Percentiles rank a stretch among this genome's conserved stretches.
phyloP scores from a whole-genome alignment of 2,888 invertebrate species.

The Notodonta dromedarius region DNA sequence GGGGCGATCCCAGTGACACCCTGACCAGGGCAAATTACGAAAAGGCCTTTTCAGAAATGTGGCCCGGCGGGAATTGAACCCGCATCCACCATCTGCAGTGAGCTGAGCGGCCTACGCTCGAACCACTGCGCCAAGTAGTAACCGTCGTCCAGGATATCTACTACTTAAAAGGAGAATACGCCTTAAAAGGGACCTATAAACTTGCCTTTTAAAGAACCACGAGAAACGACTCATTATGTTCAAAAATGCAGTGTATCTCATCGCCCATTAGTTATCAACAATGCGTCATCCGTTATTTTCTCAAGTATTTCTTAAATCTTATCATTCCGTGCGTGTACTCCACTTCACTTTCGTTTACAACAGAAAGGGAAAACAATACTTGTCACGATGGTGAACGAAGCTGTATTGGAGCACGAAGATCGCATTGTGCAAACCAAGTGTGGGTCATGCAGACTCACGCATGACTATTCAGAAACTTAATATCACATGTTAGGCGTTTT shows the following conservation, averaged over 20 bases:
- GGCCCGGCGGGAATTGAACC: no score
- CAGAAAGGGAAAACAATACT: conserved; percentile 24
- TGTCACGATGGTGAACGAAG: conserved; percentile 22
- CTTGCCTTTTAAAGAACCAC: no score
- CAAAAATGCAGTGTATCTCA: not conserved
- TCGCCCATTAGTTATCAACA: conserved; percentile 18
- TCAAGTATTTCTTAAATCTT: conserved; percentile 22
- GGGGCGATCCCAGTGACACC: no score
- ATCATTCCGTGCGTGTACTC: conserved; percentile 30
- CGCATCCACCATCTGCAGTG: no score
- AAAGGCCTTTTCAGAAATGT: no score
- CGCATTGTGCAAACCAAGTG: conserved; percentile 23
- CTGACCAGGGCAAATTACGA: no score
- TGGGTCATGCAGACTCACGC: conserved; percentile 21
- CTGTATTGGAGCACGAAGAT: conserved; percentile 14
- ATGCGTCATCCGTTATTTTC: conserved; percentile 15
- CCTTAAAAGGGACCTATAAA: no score
- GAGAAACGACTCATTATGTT: not conserved
- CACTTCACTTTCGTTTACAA: conserved; percentile 28
- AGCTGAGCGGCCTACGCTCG: no score
- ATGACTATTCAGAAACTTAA: conserved; percentile 5
- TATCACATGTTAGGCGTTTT: no score
- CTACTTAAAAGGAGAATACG: no score
- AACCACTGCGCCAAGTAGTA: no score
- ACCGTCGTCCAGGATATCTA: no score